These are phyloP conservation scores for Rattus rattus DNA, from an alignment of 2,113 vertebrate species.

Conservation along the genomic window DNA sequence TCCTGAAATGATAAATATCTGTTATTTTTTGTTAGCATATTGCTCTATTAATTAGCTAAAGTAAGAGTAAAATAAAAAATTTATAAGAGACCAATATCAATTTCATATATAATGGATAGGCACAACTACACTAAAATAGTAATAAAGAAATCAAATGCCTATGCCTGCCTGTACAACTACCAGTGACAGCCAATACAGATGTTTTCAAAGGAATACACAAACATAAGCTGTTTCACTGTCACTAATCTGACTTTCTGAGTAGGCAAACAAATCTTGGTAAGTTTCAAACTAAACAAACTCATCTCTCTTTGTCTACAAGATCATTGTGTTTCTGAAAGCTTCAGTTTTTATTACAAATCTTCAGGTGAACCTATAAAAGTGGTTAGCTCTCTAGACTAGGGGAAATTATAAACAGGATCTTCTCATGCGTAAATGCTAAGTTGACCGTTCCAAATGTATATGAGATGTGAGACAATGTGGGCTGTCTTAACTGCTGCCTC, in stretches of 20 bases:
- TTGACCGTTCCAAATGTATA: background rate
- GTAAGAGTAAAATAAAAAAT: background rate
- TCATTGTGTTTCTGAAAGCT: constrained; percentile 15
- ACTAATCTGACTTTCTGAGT: constrained; percentile 42
- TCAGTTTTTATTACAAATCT: constrained; percentile 29
- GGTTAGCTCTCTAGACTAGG: background rate
- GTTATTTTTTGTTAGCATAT: background rate
- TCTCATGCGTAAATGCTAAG: background rate
- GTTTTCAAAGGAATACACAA: background rate
- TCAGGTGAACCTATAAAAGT: background rate
- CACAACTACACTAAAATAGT: background rate
- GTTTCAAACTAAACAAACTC: constrained; percentile 41
- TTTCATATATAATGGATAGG: background rate
- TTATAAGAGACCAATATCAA: background rate
- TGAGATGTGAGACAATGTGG: background rate
- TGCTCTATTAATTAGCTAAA: background rate
- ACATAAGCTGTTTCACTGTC: background rate
- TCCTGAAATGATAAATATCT: background rate
- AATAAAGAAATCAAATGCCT: background rate
- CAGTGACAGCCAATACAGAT: background rate
- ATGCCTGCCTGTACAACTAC: background rate
- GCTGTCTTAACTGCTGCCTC: background rate
- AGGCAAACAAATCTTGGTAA: background rate
- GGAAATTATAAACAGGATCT: background rate
- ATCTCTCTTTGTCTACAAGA: constrained; percentile 10